Base-by-base conservation (phyloP, 2,888 invertebrate genomes). In the Agrochola lychnidis region DNA sequence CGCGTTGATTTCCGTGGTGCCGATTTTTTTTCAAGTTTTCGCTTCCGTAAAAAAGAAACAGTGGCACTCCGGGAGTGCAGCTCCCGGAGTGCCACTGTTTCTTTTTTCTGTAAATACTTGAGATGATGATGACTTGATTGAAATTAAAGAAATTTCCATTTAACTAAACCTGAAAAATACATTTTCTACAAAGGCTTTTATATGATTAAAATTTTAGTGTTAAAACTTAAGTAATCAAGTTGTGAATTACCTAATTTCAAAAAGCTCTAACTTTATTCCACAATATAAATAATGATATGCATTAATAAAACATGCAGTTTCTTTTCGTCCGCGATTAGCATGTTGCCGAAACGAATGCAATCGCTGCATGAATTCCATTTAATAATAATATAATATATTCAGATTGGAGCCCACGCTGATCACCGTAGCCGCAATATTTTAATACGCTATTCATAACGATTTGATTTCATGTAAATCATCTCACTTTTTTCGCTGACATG, bases 361-460 rank as follows among this genome's bases (percentile, higher is more conserved):
- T 67, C 63, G 64, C 45, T 69, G 59, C 67, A 84, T 84, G 81
- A 63, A 75, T 71, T 83, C 45, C 51, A 80, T 83, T 80, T 64
- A 83, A 70, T 84, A 83, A 70, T 84, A 71, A 75, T 56, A 71
- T 69, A 69, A 84, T 84, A 75, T 57, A 82, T 80, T 76, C 70
- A 61, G 68, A 69, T 75, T 25, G 30, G 45, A 82, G n/a, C 79
- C 81, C 79, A 81, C 81, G 69, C 84, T 59, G 56, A 62, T 67
- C 19, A 51, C 59, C 48, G 36, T 19, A 56, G 68, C 53, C 42
- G 75, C 70, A 64, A 80, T 80, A 75, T 84, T 70, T 84, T 71
- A 84, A 70, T 84, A 66, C 9, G 63, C 76, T 79, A 68, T 80
- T 74, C 80, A 68, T 64, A 70, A 73, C 16, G 75, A 72, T 82